A percentile compares a stretch with the other conserved stretches of the same genome.
phyloP scores from a whole-genome alignment of 2,797 vertebrate genomes.

The Pogoniulus pusillus region DNA sequence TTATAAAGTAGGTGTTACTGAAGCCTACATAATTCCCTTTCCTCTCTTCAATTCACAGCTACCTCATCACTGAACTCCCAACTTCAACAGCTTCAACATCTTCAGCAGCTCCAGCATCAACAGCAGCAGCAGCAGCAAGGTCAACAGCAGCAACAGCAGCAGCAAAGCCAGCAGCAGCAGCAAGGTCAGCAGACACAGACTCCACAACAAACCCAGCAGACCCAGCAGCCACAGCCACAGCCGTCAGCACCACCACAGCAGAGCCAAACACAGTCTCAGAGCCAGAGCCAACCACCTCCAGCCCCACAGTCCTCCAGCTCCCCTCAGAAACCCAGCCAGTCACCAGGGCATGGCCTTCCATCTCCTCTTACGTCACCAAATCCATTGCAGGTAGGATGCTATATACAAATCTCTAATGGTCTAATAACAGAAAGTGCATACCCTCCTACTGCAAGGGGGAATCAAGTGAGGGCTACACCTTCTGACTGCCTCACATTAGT shows the following conservation, averaged over 20 bases:
- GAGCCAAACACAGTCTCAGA: constrained; percentile 72
- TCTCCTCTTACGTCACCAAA: constrained; percentile 93
- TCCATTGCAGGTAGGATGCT: constrained; percentile 84
- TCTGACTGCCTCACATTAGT: not conserved
- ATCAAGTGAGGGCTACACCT: not conserved
- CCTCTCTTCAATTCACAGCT: constrained; percentile 82
- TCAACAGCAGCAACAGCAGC: constrained; percentile 79
- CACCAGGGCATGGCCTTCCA: constrained; percentile 90
- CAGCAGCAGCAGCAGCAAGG: constrained; percentile 76
- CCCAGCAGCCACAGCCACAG: constrained; percentile 77
- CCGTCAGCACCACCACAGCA: constrained; percentile 78
- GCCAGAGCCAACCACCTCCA: constrained; percentile 71
- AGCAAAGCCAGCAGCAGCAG: constrained; percentile 78
- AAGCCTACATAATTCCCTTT: constrained; percentile 4
- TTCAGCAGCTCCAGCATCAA: constrained; percentile 93
- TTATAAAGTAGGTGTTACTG: not conserved
- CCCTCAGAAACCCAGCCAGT: constrained; percentile 88
- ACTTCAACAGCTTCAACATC: constrained; percentile 98
- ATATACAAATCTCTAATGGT: not conserved
- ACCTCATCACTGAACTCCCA: constrained; percentile 99
- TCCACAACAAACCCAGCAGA: constrained; percentile 78
- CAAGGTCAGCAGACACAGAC: constrained; percentile 73
- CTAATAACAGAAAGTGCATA: not conserved
- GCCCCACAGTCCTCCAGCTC: constrained; percentile 79
- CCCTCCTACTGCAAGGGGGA: not conserved